Base-by-base conservation (phyloP, 2,888 invertebrate genomes). In the Acronicta alni region DNA sequence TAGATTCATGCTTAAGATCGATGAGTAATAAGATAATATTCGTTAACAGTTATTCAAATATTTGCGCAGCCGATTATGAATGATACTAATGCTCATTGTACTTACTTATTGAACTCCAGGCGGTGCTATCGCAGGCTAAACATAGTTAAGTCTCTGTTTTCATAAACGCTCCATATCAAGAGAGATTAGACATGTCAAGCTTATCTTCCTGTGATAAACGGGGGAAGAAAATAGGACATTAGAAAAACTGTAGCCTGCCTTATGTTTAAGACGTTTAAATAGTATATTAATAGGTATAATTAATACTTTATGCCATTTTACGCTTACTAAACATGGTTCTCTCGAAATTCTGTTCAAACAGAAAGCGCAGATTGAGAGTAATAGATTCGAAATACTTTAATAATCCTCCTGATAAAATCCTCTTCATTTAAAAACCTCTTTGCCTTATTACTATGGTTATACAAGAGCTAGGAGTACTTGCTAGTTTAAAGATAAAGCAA, bases 161-260 rank as follows among this genome's bases (percentile, higher is more conserved):
- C 59, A 64, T 64, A 64, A 56, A 46, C 55, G 43, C 51, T 52
- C 37, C 38, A 38, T 48, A 68, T 57, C 61, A 55, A 20, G 23
- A 41, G 56, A 70, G 72, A 72, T 72, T 72, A 70, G 58, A 18
- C 56, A 57, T 57, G 67, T 70, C 63, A 67, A 38, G 63, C 47
- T 73, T 73, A 72, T 73, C 72, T 57, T 8, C n/a, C 37, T 51
- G 17, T 47, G 67, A 70, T 67, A 70, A 64, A 42, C 20, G 42
- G 46, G 20, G 7, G 41, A 12, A n/a, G 46, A 46, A 67, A 61
- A 17, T 67, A 39, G 72, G 57, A 54, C 72, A 55, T 62, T 41
- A 41, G 14, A 35, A 35, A 18, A 5, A 56, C 49, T 57, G n/a
- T 38, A 35, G 14, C 26, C 39, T 38, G 37, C 35, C 32, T 37